Percentiles rank a stretch among this genome's conserved stretches.
phyloP scores from a whole-genome alignment of 2,113 vertebrate species.

The Willisornis vidua region DNA sequence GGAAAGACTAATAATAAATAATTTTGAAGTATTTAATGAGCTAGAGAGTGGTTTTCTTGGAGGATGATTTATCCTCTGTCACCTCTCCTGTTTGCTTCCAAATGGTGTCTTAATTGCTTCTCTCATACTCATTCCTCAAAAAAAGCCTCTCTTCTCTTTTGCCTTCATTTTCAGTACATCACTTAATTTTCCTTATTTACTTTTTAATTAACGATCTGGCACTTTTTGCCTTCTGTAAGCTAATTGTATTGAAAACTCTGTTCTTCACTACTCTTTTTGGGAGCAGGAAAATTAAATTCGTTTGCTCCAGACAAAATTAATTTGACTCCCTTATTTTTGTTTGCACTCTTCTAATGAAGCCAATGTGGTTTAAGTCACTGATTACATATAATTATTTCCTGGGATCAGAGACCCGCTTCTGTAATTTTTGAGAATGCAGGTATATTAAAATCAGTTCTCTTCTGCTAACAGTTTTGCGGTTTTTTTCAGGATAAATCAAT shows the following conservation, averaged over 20 bases:
- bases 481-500: neutral
- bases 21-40: constrained; percentile 1
- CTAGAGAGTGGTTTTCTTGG: neutral
- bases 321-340: neutral
- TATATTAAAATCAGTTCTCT: neutral
- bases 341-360: neutral
- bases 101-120: constrained; percentile 42
- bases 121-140: constrained; percentile 9
- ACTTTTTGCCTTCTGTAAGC: neutral
- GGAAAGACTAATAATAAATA: neutral
- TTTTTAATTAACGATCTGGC: constrained; percentile 1
- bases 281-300: neutral
- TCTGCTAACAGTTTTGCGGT: neutral
- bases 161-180: neutral
- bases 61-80: constrained; percentile 24
- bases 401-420: neutral
- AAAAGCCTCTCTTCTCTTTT: constrained; percentile 15
- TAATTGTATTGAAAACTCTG: neutral
- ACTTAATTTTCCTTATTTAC: constrained; percentile 50
- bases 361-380: neutral
- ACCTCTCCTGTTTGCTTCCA: neutral
- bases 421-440: neutral
- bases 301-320: neutral
- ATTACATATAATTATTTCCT: neutral
- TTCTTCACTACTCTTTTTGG: neutral